phyloP scores from a whole-genome alignment of 2,888 invertebrate species.

The Limnephilus rhombicus region DNA sequence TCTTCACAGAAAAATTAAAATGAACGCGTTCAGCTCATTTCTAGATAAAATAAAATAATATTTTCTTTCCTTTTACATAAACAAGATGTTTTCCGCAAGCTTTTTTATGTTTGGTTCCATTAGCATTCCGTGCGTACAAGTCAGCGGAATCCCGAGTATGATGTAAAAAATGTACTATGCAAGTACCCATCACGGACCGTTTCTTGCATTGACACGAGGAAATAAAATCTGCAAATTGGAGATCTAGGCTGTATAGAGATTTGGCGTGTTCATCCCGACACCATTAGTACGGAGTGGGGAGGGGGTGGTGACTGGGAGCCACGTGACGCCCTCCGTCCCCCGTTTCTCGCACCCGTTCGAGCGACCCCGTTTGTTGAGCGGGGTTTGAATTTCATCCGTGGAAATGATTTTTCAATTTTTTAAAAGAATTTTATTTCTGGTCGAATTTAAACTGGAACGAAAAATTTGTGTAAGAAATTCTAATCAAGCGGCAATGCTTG shows the following conservation, averaged over 20 bases:
- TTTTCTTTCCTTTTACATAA: slow-evolving; percentile 9
- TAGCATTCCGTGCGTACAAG: slow-evolving; percentile 39
- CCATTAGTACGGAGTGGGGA: slow-evolving; percentile 46
- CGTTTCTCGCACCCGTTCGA: neutral
- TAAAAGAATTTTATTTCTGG: neutral
- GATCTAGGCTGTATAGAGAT: slow-evolving; percentile 30
- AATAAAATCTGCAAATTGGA: slow-evolving; percentile 51
- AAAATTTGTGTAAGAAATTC: neutral
- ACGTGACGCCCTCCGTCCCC: slow-evolving; percentile 38
- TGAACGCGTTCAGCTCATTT: neutral
- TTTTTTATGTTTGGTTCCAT: slow-evolving; percentile 32
- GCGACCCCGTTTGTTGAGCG: slow-evolving; percentile 3
- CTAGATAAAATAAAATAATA: neutral
- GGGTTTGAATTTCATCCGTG: neutral
- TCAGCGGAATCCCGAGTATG: slow-evolving; percentile 20
- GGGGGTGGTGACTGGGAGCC: slow-evolving; percentile 18
- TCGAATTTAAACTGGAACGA: neutral
- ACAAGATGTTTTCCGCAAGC: slow-evolving; percentile 12
- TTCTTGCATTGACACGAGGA: slow-evolving; percentile 36
- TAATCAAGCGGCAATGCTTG: neutral
- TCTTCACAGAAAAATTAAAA: neutral
- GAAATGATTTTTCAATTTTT: neutral
- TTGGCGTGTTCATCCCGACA: slow-evolving; percentile 39
- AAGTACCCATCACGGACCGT: slow-evolving; percentile 10
- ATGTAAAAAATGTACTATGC: slow-evolving; percentile 6